A percentile compares a stretch with the other conserved stretches of the same genome.
phyloP scores from a whole-genome alignment of 2,113 vertebrate species.

The Rhinichthys klamathensis region DNA sequence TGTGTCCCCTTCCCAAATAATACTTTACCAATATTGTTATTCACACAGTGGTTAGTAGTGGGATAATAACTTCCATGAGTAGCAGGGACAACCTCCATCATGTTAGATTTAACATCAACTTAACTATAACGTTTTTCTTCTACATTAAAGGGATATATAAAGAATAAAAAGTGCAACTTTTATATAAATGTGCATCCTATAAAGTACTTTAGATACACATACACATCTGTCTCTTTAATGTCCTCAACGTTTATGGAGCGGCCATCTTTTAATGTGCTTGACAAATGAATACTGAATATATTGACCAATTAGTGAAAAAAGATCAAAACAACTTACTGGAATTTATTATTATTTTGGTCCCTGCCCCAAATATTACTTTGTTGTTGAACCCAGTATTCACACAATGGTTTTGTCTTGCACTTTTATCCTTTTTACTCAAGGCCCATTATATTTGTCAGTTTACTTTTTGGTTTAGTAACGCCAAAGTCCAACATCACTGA shows the following conservation, averaged over 20 bases:
- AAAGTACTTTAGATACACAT: not conserved
- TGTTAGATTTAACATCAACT: not conserved
- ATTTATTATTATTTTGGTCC: not conserved
- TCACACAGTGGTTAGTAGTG: conserved; percentile 27
- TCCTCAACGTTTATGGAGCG: not conserved
- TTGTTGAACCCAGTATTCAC: not conserved
- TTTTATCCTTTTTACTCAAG: too few species aligned
- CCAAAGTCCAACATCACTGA: not conserved
- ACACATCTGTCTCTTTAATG: not conserved
- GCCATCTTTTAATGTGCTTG: not conserved
- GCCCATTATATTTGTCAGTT: not conserved
- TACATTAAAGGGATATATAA: not conserved
- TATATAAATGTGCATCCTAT: not conserved
- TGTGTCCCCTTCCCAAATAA: conserved; percentile 29
- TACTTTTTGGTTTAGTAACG: not conserved
- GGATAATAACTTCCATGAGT: not conserved
- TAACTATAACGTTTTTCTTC: not conserved
- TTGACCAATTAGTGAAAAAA: not conserved
- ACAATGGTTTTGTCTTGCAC: not conserved
- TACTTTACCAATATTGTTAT: not conserved
- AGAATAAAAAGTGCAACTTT: not conserved
- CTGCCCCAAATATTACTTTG: not conserved
- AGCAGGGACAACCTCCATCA: not conserved
- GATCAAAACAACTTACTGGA: not conserved
- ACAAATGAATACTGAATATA: not conserved